phyloP scores from a whole-genome alignment of 2,113 vertebrate species.

The Rhinopomastus cyanomelas region DNA sequence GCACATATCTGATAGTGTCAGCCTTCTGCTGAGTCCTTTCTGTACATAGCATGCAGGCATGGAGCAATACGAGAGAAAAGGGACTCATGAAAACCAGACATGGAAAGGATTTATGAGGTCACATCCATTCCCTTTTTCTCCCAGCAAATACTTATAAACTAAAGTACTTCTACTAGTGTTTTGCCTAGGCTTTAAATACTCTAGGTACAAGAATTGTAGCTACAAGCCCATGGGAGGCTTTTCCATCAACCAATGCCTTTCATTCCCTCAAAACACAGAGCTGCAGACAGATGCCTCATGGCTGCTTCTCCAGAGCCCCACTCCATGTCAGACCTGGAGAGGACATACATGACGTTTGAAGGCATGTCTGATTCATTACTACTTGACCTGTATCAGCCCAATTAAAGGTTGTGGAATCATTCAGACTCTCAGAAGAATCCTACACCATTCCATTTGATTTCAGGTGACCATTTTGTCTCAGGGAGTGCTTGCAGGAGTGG shows the following conservation, averaged over 20 bases:
- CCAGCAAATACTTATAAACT: not conserved
- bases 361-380: not conserved
- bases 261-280: not conserved
- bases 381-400: not conserved
- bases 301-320: not conserved
- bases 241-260: not conserved
- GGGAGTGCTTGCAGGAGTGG: not conserved
- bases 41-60: not conserved
- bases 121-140: not conserved
- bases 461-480: not conserved
- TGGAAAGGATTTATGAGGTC: not conserved
- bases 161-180: not conserved
- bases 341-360: not conserved
- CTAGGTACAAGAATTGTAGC: not conserved
- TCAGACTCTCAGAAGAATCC: not conserved
- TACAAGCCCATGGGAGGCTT: not conserved
- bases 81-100: not conserved
- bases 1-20: not conserved
- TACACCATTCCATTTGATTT: not conserved
- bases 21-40: not conserved
- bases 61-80: not conserved
- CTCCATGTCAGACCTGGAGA: not conserved
- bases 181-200: not conserved
- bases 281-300: not conserved
- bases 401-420: not conserved